Percentiles rank a stretch among this genome's conserved stretches.
phyloP scores from a whole-genome alignment of 2,888 invertebrate genomes.

The Parnassius glacialis region DNA sequence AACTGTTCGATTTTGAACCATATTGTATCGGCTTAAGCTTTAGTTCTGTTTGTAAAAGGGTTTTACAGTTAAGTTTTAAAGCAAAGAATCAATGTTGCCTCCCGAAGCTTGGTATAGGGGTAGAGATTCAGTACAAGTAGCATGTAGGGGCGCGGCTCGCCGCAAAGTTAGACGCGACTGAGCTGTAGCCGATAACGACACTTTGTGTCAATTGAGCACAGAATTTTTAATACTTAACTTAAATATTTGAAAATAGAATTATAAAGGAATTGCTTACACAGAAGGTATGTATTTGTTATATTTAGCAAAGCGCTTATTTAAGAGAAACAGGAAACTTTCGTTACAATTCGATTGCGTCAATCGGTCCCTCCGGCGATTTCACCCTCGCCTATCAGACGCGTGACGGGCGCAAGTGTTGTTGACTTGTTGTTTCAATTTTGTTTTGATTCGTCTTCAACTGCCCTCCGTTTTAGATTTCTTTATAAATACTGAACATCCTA shows the following conservation, averaged over 20 bases:
- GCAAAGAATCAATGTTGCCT: slow-evolving; percentile 48
- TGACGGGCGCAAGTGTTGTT: slow-evolving; percentile 70
- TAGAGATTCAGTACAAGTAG: slow-evolving; percentile 81
- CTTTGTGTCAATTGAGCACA: slow-evolving; percentile 54
- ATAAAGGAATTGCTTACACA: slow-evolving; percentile 30
- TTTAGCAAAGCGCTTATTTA: slow-evolving; percentile 22
- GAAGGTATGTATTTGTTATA: slow-evolving; percentile 52
- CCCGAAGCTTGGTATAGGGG: slow-evolving; percentile 78
- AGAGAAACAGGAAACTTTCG: slow-evolving; percentile 37
- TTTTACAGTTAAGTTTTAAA: slow-evolving; percentile 42
- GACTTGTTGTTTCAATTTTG: slow-evolving; percentile 71
- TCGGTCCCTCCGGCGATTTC: slow-evolving; percentile 59
- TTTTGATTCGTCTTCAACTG: slow-evolving; percentile 55
- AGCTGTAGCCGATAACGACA: slow-evolving; percentile 71
- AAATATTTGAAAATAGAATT: slow-evolving; percentile 36
- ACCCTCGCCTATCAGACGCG: slow-evolving; percentile 51
- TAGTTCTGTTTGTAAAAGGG: slow-evolving; percentile 29
- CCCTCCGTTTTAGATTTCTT: slow-evolving; percentile 32
- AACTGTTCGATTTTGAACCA: slow-evolving; percentile 36
- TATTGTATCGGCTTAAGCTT: slow-evolving; percentile 34
- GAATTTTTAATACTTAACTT: slow-evolving; percentile 39
- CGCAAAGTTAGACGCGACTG: slow-evolving; percentile 80
- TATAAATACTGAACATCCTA: neutral
- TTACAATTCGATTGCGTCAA: slow-evolving; percentile 63
- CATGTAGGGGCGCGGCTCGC: slow-evolving; percentile 81